These are phyloP conservation scores for Coelinius sp. DNA, from an alignment of 2,888 invertebrate species.

Conservation along the genomic window DNA sequence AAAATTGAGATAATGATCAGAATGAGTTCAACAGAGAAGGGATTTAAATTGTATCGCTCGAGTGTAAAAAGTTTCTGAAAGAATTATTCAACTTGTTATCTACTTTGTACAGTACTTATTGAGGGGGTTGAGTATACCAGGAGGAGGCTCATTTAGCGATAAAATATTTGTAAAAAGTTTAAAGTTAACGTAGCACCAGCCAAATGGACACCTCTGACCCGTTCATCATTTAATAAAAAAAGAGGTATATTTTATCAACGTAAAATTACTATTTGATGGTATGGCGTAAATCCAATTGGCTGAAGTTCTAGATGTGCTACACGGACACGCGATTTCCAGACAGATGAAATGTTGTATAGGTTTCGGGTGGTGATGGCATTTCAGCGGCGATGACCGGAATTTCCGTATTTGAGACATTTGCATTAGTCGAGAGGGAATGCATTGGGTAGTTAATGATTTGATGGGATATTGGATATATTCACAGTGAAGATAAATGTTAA, in stretches of 20 bases:
- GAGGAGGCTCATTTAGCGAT: slow-evolving; percentile 28
- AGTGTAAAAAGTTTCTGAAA: slow-evolving; percentile 6
- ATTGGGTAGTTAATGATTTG: not conserved
- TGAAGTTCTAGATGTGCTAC: not conserved
- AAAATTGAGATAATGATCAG: not conserved
- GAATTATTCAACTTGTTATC: slow-evolving; percentile 48
- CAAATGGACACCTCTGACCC: not conserved
- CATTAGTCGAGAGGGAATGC: not conserved
- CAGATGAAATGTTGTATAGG: not conserved
- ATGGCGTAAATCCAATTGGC: slow-evolving; percentile 37
- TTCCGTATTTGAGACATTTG: slow-evolving; percentile 18
- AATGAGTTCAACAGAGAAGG: not conserved
- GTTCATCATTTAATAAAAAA: not conserved
- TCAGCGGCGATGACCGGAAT: slow-evolving; percentile 7
- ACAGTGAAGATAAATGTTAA: not conserved
- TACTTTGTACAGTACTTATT: slow-evolving; percentile 29
- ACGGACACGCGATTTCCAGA: not conserved
- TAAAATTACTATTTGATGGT: slow-evolving; percentile 21
- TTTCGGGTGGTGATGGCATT: not conserved
- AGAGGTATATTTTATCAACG: slow-evolving; percentile 11
- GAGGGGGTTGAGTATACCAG: not conserved
- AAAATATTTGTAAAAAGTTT: not conserved
- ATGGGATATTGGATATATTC: not conserved
- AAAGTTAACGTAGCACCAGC: not conserved
- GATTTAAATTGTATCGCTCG: not conserved